phyloP scores from a whole-genome alignment of 1,140 invertebrate genomes.

The Ostrea edulis region DNA sequence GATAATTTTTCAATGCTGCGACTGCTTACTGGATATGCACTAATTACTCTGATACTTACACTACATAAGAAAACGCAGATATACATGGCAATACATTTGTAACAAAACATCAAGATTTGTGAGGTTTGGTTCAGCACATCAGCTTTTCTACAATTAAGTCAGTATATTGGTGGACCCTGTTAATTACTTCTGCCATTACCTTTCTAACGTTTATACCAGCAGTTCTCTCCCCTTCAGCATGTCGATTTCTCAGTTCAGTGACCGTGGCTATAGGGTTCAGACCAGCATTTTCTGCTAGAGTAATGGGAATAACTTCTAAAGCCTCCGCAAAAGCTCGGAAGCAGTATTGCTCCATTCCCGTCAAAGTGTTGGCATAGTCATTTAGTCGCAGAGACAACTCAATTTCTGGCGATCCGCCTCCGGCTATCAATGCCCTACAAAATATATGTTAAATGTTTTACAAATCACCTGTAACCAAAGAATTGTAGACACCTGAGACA shows the following conservation, averaged over 20 bases:
- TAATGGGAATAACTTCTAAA: constrained; percentile 97
- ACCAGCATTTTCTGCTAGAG: constrained; percentile 99
- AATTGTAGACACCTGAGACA: not conserved
- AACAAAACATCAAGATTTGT: too few relatives aligned
- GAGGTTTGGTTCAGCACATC: too few relatives aligned
- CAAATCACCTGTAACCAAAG: not conserved
- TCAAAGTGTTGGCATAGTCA: constrained; percentile 89
- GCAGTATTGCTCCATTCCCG: constrained; percentile 97
- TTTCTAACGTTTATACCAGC: constrained; percentile 98
- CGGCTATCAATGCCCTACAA: constrained; percentile 88
- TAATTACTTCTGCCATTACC: constrained; percentile 64
- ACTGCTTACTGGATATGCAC: too few relatives aligned
- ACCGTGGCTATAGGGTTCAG: constrained; percentile 98
- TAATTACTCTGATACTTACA: too few relatives aligned
- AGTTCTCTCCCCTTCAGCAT: constrained; percentile 90
- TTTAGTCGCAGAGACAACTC: constrained; percentile 93
- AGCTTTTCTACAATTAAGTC: too few relatives aligned
- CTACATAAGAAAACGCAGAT: too few relatives aligned
- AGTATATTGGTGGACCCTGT: too few relatives aligned
- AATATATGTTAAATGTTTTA: not conserved
- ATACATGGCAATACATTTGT: too few relatives aligned
- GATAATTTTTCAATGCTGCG: too few relatives aligned
- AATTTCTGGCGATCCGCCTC: constrained; percentile 98
- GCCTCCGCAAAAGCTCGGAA: constrained; percentile 96
- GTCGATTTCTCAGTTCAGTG: constrained; percentile 96